These are phyloP conservation scores for Pachyuromys duprasi DNA, from an alignment of 2,797 vertebrate genomes.

Conservation along the genomic window DNA sequence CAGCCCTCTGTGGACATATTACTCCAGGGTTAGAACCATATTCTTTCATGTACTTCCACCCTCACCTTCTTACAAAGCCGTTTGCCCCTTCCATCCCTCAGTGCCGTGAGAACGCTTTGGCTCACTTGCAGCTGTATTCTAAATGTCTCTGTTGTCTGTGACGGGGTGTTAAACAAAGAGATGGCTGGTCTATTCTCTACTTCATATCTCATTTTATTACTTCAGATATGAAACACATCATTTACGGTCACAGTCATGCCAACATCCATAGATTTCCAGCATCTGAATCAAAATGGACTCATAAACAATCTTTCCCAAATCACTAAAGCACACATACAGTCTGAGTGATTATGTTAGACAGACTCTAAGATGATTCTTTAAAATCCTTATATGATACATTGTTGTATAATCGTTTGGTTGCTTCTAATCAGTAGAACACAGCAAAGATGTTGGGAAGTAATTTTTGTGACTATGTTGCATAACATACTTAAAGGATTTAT, in stretches of 20 bases:
- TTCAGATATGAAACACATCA: background rate
- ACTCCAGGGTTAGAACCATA: conserved; percentile 23
- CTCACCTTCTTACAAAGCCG: background rate
- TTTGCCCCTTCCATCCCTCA: background rate
- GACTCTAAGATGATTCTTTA: conserved; percentile 9
- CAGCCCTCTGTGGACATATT: background rate
- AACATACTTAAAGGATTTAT: background rate
- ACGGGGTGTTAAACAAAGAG: background rate
- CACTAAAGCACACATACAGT: background rate
- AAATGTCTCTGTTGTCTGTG: background rate
- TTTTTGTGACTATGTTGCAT: conserved; percentile 25
- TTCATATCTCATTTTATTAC: conserved; percentile 43
- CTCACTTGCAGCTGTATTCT: background rate
- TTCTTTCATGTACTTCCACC: background rate
- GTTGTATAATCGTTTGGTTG: background rate
- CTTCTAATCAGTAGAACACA: background rate
- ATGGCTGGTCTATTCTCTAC: background rate
- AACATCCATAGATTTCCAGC: background rate
- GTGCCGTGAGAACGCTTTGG: background rate
- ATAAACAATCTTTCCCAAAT: background rate
- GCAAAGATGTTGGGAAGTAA: background rate
- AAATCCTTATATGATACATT: background rate
- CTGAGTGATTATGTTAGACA: background rate
- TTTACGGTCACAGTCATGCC: background rate
- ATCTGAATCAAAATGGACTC: background rate